These are phyloP conservation scores for Sphecodes monilicornis DNA, from an alignment of 2,888 invertebrate species.

Conservation along the genomic window DNA sequence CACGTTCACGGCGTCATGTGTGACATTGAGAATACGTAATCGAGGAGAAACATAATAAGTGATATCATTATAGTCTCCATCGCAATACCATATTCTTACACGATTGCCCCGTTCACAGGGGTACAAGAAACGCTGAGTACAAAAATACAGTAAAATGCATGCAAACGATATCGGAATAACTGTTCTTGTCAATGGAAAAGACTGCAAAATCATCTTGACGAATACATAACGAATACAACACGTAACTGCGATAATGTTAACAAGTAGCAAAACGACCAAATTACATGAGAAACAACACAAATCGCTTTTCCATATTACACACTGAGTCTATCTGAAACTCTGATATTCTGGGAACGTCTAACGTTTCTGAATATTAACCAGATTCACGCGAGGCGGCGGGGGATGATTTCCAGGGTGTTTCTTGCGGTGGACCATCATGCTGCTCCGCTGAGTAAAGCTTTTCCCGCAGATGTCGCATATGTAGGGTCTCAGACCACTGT, in stretches of 20 bases:
- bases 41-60: neutral
- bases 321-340: neutral
- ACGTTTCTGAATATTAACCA: neutral
- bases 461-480: conserved; percentile 75
- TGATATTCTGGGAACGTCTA: neutral
- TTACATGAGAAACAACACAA: neutral
- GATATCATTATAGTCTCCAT: neutral
- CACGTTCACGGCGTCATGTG: neutral
- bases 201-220: neutral
- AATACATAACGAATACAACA: neutral
- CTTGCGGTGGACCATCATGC: conserved; percentile 71
- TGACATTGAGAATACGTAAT: neutral
- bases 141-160: neutral
- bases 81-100: no score
- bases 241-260: neutral
- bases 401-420: conserved; percentile 59
- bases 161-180: neutral
- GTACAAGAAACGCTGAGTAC: neutral
- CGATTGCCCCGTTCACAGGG: neutral
- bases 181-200: no score
- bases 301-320: neutral
- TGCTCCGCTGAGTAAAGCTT: conserved; percentile 72
- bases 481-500: conserved; percentile 74
- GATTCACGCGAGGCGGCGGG: conserved; percentile 43
- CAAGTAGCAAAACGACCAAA: neutral